Percentiles rank a stretch among this genome's conserved stretches.
Conservation (phyloP, 2,113 vertebrate genomes). For the Thunnus thynnus region DNA sequence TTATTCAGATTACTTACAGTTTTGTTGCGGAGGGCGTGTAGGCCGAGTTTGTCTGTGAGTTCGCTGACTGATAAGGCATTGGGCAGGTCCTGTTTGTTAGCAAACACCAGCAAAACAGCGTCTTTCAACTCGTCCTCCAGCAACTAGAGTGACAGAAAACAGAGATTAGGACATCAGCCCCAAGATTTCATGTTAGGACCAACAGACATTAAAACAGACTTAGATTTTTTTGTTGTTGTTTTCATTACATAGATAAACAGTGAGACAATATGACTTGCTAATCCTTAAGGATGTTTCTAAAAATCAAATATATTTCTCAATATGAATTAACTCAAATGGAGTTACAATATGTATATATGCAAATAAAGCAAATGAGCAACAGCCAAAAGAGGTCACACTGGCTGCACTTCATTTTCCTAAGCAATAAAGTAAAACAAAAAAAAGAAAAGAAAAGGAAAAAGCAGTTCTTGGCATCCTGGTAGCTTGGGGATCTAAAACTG, state of each 20-base stretch:
- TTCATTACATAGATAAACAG: neutral
- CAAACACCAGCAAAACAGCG: constrained; percentile 91
- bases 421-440: too few species aligned
- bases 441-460: too few species aligned
- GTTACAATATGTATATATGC: neutral
- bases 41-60: constrained; percentile 90
- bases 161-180: neutral
- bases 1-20: constrained; percentile 82
- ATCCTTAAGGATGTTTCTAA: neutral
- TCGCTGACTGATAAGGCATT: constrained; percentile 92
- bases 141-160: constrained; percentile 78
- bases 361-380: neutral
- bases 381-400: too few species aligned
- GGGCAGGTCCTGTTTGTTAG: constrained; percentile 96
- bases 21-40: constrained; percentile 87
- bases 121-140: constrained; percentile 92
- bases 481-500: neutral
- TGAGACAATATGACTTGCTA: neutral
- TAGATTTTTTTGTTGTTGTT: neutral
- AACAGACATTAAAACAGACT: neutral
- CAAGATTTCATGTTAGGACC: neutral
- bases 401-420: too few species aligned
- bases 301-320: neutral
- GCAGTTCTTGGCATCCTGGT: neutral
- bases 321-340: too few species aligned